phyloP scores from a whole-genome alignment of 2,113 vertebrate genomes.

The Tragelaphus imberbis region DNA sequence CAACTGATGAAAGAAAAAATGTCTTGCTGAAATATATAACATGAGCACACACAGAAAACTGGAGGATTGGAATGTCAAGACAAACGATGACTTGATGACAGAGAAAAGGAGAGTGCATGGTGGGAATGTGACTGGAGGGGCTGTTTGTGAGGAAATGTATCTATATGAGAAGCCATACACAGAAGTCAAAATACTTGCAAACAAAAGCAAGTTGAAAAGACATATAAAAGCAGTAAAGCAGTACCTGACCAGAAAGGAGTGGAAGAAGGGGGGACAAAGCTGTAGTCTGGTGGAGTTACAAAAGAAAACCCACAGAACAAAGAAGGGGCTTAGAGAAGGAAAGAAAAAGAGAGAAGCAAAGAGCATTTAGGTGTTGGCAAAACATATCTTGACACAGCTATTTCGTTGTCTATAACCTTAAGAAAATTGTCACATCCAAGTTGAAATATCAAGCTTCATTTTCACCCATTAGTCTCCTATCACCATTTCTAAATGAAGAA shows the following conservation, averaged over 20 bases:
- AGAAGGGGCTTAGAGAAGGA: constrained; percentile 89
- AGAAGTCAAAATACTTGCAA: constrained; percentile 71
- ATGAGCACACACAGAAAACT: constrained; percentile 23
- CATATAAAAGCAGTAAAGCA: constrained; percentile 83
- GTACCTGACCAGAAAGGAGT: constrained; percentile 99
- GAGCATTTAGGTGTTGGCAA: constrained; percentile 81
- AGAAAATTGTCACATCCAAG: constrained; percentile 66
- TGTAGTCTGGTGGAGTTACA: constrained; percentile 96
- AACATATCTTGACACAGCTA: constrained; percentile 71
- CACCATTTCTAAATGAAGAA: constrained; percentile 45
- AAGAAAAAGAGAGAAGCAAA: constrained; percentile 86
- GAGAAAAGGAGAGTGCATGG: constrained; percentile 38
- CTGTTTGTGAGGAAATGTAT: constrained; percentile 32
- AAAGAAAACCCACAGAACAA: constrained; percentile 97
- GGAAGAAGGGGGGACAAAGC: constrained; percentile 97
- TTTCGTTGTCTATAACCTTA: constrained; percentile 62
- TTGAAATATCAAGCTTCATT: not conserved
- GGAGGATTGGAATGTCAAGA: constrained; percentile 59
- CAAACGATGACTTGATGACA: constrained; percentile 29
- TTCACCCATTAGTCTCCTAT: constrained; percentile 44
- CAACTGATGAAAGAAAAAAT: constrained; percentile 6
- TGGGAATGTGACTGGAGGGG: constrained; percentile 22
- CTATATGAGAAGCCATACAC: constrained; percentile 65
- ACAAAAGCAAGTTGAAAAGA: constrained; percentile 75
- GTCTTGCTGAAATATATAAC: constrained; percentile 17